Evolutionary conservation across 2,888 invertebrate genomes (phyloP).

Genomic region (Acleris sparsana): DNA sequence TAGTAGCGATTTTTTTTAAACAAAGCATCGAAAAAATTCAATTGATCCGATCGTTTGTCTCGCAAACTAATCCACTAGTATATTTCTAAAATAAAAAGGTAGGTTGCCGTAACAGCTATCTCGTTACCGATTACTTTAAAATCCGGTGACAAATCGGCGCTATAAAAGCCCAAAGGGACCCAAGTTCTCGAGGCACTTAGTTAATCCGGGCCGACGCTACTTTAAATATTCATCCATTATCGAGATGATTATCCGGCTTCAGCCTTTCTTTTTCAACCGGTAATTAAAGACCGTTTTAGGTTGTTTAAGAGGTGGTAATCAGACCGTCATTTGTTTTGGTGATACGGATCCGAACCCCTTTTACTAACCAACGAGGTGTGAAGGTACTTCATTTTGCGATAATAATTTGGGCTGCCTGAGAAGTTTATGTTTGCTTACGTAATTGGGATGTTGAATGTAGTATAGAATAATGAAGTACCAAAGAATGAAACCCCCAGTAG

Average conservation of each 20-base stretch:
- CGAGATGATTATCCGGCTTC: conserved; percentile 29
- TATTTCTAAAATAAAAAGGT: conserved; percentile 5
- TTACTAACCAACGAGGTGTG: conserved; percentile 6
- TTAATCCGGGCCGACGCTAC: conserved; percentile 25
- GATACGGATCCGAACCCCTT: conserved; percentile 23
- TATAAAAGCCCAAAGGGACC: conserved; percentile 19
- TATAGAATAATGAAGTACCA: too few relatives aligned
- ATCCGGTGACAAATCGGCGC: conserved; percentile 34
- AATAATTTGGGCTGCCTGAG: too few relatives aligned
- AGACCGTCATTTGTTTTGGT: conserved; percentile 18
- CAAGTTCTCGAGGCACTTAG: conserved; percentile 24
- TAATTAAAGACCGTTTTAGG: conserved; percentile 31
- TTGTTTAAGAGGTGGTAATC: conserved; percentile 25
- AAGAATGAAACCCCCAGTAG: too few relatives aligned
- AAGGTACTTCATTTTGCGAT: neutral
- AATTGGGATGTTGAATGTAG: too few relatives aligned
- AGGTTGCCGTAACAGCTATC: conserved; percentile 13
- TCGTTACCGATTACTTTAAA: conserved; percentile 32
- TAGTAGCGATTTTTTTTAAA: too few relatives aligned
- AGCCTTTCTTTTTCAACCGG: conserved; percentile 32
- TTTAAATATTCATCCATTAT: conserved; percentile 37
- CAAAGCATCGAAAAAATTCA: too few relatives aligned
- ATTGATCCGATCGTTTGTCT: neutral
- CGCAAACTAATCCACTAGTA: neutral
- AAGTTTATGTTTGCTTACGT: too few relatives aligned